Evolutionary conservation across 1,140 invertebrate genomes (phyloP), one percentile per base, ranked within the genome.

Genomic region (Orussus abietinus): DNA sequence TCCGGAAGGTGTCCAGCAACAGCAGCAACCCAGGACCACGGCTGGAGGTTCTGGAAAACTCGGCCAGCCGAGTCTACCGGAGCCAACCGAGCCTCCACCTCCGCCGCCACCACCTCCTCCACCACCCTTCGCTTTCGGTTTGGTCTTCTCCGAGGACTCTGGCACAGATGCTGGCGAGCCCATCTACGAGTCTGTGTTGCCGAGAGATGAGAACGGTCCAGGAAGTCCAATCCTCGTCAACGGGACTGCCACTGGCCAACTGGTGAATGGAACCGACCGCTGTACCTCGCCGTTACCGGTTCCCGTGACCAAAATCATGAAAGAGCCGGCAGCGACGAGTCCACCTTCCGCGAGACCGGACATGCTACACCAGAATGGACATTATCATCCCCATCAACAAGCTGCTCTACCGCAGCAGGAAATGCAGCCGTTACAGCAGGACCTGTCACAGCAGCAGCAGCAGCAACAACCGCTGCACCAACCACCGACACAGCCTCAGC

Each of bases 121-220:
- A 42, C 53, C 53, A 26, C 31, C 76, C 55, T 34, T 51, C 3
- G 37, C 36, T 4, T n/a, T n/a, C n/a, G n/a, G n/a, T n/a, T n/a
- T n/a, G n/a, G n/a, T n/a, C 17, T 52, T 57, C 5, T 67, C 67
- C 57, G 65, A 67, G n/a, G 54, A 57, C 13, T 47, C 45, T 21
- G 56, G 64, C 35, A 56, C 52, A 41, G 55, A 61, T 50, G 57
- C 61, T 19, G 59, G 75, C 18, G 89, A 92, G 59, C 88, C 88
- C 1, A 92, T 92, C 52, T 92, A 92, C 59, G 89, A 92, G 60
- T 81, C 85, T 0, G 84, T 92, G 10, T 74, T 86, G 40, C 86
- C 85, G 2, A 71, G 85, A 11, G 81, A 83, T 19, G 78, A 80
- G 18, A 69, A 59, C 46, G 58, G 56, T 20, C 54, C 57, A 2